Percentiles rank a stretch among this genome's conserved stretches.
Conservation (phyloP, 2,113 vertebrate genomes). For the Pelecanus crispus region DNA sequence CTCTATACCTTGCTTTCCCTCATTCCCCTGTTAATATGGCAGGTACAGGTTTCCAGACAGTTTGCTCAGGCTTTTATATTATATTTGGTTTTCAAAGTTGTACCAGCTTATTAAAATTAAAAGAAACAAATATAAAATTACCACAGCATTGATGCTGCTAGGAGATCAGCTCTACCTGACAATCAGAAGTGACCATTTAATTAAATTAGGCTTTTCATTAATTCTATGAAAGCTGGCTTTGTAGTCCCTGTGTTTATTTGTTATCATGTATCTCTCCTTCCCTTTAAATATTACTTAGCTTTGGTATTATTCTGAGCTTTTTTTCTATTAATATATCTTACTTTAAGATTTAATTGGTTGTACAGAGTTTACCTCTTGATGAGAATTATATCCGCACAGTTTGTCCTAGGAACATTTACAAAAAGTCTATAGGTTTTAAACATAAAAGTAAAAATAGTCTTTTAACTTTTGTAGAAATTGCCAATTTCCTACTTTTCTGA, state of each 20-base stretch:
- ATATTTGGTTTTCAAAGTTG: neutral
- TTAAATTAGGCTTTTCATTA: neutral
- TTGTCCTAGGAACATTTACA: neutral
- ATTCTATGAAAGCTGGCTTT: neutral
- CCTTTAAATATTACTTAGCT: neutral
- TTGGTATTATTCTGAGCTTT: neutral
- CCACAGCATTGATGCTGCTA: neutral
- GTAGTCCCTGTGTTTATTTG: neutral
- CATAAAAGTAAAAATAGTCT: neutral
- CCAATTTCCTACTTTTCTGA: neutral
- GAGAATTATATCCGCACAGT: neutral
- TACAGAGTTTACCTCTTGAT: neutral
- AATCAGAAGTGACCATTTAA: constrained; percentile 10
- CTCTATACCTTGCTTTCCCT: neutral
- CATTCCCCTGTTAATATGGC: neutral
- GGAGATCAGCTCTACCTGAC: neutral
- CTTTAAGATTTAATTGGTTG: neutral
- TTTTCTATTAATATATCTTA: neutral
- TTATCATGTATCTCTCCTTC: neutral
- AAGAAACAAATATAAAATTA: neutral
- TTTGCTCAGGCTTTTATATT: neutral
- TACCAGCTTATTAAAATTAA: neutral
- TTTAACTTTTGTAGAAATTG: neutral
- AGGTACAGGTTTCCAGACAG: neutral
- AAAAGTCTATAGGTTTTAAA: neutral